A percentile compares a stretch with the other conserved stretches of the same genome.
These are phyloP conservation scores for Trachurus trachurus DNA, from an alignment of 2,797 vertebrate species.

Conservation along the genomic window DNA sequence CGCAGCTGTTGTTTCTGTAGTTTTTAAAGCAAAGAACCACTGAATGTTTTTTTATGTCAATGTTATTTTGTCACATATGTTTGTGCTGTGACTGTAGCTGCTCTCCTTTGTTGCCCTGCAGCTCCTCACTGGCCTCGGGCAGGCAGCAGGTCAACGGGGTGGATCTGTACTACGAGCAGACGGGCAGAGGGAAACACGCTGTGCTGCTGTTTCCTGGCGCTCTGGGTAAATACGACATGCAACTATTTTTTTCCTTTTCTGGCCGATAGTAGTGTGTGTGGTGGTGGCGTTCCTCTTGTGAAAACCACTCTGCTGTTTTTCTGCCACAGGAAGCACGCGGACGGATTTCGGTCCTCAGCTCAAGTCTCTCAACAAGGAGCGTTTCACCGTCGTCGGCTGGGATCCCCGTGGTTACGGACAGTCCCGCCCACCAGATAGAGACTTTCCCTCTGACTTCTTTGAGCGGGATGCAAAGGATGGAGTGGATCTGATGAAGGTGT, in stretches of 20 bases:
- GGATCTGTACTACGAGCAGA: constrained; percentile 89
- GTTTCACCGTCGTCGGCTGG: constrained; percentile 91
- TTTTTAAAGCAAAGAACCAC: too few species aligned
- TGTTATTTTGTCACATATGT: not conserved
- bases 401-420: constrained; percentile 93
- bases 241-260: not conserved
- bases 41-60: too few species aligned
- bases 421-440: constrained; percentile 91
- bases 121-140: constrained; percentile 83
- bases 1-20: too few species aligned
- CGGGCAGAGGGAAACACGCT: constrained; percentile 87
- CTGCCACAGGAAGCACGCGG: constrained; percentile 85
- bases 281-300: not conserved
- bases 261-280: not conserved
- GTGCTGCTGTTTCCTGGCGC: constrained; percentile 92
- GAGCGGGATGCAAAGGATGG: constrained; percentile 94
- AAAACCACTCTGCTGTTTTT: not conserved
- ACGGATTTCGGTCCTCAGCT: constrained; percentile 94
- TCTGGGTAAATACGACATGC: constrained; percentile 83
- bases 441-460: constrained; percentile 92
- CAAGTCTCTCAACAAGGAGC: constrained; percentile 86
- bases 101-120: constrained; percentile 57
- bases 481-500: constrained; percentile 93
- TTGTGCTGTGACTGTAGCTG: not conserved
- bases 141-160: constrained; percentile 89